Percentiles rank a stretch among this genome's conserved stretches.
phyloP scores from a whole-genome alignment of 1,140 invertebrate genomes.

The Telenomus remus region DNA sequence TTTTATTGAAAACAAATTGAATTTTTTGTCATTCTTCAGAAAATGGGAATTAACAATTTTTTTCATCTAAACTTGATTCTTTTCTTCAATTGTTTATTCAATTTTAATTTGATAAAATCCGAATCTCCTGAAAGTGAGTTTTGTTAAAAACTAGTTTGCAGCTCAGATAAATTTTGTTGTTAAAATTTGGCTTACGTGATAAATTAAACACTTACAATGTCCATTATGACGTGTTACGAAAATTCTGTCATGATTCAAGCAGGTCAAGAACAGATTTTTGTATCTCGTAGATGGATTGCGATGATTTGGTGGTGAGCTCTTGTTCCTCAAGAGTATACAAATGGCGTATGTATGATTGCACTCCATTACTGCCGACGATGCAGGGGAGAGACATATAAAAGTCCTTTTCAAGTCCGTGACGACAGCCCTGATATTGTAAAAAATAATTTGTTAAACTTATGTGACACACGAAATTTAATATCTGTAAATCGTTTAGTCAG shows the following conservation, averaged over 20 bases:
- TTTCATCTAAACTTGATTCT: no score
- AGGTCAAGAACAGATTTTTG: conserved; percentile 64
- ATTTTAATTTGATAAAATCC: no score
- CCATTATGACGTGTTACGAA: background rate
- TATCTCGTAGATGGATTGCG: conserved; percentile 71
- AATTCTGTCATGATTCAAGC: conserved; percentile 31
- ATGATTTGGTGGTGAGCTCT: conserved; percentile 73
- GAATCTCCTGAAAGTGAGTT: no score
- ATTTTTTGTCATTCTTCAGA: no score
- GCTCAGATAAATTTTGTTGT: no score
- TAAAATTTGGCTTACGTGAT: no score
- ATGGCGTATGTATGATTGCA: conserved; percentile 77
- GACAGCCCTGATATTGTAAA: conserved; percentile 63
- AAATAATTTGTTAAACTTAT: conserved; percentile 20
- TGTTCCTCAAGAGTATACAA: conserved; percentile 76
- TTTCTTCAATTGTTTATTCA: no score
- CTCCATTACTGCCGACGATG: conserved; percentile 77
- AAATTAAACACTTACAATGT: background rate
- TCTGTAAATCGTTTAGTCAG: conserved; percentile 11
- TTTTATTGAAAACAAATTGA: no score
- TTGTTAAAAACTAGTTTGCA: no score
- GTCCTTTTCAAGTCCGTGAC: conserved; percentile 78
- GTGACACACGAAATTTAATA: conserved; percentile 20
- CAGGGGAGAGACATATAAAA: conserved; percentile 79
- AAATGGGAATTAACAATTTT: no score